A percentile compares a stretch with the other conserved stretches of the same genome.
These are phyloP conservation scores for Phortica okadai DNA, from an alignment of 2,888 invertebrate species.

Conservation along the genomic window DNA sequence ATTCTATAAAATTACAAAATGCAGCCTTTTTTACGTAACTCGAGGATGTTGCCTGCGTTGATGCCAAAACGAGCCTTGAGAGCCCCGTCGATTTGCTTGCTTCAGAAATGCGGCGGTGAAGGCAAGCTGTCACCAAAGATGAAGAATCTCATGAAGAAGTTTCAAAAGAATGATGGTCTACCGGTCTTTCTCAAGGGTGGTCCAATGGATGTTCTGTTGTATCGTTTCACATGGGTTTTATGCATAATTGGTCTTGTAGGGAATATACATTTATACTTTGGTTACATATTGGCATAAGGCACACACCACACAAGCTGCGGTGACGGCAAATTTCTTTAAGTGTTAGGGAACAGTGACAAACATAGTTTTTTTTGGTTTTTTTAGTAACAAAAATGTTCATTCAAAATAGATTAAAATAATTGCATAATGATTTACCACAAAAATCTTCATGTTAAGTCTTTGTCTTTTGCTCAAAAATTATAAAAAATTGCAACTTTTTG, in stretches of 20 bases:
- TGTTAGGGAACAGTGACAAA: constrained; percentile 13
- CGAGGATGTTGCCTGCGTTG: not conserved
- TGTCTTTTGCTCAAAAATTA: not conserved
- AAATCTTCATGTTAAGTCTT: not conserved
- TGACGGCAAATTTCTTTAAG: not conserved
- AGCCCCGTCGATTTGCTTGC: not conserved
- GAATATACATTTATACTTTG: constrained; percentile 47
- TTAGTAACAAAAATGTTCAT: not conserved
- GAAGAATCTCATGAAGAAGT: constrained; percentile 18
- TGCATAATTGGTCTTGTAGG: constrained; percentile 60
- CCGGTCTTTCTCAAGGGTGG: constrained; percentile 77
- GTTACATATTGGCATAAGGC: constrained; percentile 52
- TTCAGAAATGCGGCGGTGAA: constrained; percentile 28
- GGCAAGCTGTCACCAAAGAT: constrained; percentile 33
- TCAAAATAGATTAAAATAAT: not conserved
- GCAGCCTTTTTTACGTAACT: constrained; percentile 3
- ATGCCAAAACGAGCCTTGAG: not conserved
- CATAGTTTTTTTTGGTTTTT: not conserved
- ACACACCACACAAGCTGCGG: not conserved
- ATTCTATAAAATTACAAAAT: not conserved
- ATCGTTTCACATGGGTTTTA: constrained; percentile 67
- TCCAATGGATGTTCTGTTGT: constrained; percentile 73
- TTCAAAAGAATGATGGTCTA: constrained; percentile 67
- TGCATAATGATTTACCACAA: not conserved
- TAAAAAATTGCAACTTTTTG: no score